Conservation (phyloP, 2,888 invertebrate genomes). For the Mythimna ferrago region DNA sequence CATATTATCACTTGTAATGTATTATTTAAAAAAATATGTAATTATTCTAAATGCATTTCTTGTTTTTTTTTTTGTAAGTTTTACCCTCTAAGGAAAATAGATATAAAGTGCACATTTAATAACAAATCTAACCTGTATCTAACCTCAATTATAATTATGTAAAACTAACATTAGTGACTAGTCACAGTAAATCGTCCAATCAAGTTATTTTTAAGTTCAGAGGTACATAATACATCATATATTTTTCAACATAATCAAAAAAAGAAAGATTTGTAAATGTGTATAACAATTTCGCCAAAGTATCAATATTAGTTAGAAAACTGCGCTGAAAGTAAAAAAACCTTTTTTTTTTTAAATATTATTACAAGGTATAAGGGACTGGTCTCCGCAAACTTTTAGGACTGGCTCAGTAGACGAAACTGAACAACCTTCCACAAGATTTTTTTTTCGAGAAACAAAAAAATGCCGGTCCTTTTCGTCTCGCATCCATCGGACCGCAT, state of each 20-base stretch:
- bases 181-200: constrained; percentile 46
- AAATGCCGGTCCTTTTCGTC: too few relatives aligned
- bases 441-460: too few relatives aligned
- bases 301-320: background rate
- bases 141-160: background rate
- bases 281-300: background rate
- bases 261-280: background rate
- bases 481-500: too few relatives aligned
- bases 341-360: too few relatives aligned
- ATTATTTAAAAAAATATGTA: too few relatives aligned
- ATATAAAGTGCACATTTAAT: background rate
- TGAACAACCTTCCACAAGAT: too few relatives aligned
- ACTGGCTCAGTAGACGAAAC: too few relatives aligned
- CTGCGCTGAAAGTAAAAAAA: background rate
- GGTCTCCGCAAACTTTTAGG: too few relatives aligned
- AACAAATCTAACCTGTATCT: background rate
- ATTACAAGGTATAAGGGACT: too few relatives aligned
- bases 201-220: background rate
- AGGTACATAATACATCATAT: background rate
- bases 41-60: constrained; percentile 10
- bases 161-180: constrained; percentile 15
- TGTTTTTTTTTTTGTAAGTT: background rate
- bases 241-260: background rate
- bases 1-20: too few relatives aligned
- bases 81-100: background rate